Evolutionary conservation across 2,113 vertebrate genomes (phyloP), one percentile per base, ranked within the genome.

Genomic region (Diphyllodes magnificus): DNA sequence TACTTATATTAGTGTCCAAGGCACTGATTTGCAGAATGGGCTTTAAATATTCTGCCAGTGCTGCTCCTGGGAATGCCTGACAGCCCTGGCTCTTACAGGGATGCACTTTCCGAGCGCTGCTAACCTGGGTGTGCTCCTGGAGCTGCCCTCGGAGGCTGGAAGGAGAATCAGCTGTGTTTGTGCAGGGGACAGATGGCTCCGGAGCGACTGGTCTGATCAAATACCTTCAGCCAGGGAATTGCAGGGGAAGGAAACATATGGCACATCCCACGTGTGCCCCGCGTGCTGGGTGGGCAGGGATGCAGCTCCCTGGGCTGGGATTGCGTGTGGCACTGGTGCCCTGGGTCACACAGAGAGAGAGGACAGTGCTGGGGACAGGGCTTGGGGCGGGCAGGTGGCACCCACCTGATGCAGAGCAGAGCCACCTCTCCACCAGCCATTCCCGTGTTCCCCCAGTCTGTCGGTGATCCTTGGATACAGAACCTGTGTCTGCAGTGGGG

Each of bases 1-100:
- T 93, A 88, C 75, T 95, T 90, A 35, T 94, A 82, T 97, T 93
- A 76, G 86, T 89, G 96, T 89, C 91, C 87, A 39, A 91, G 47
- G 81, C 72, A 84, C 81, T 25, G 65, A 94, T 95, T 93, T 91
- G 82, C 86, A 75, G 90, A 86, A 82, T 5, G 51, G 87, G 47
- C 87, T 96, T 73, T 90, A 89, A 94, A 77, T 60, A 86, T n/a
- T 78, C 50, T 65, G 59, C 40, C 53, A 3, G 61, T 75, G 91
- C 88, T 9, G 0, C 64, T 61, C 72, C 27, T 13, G 80, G 3
- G 68, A 63, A 30, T 1, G 51, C 73, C 33, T 60, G 86, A n/a
- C 80, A 88, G 82, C 79, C 35, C n/a, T 22, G 4, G 51, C 88
- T 63, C 54, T 40, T 13, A 11, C 21, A 40, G 42, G 33, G 86